phyloP scores from a whole-genome alignment of 2,888 invertebrate species.

The Melinaea menophilus region DNA sequence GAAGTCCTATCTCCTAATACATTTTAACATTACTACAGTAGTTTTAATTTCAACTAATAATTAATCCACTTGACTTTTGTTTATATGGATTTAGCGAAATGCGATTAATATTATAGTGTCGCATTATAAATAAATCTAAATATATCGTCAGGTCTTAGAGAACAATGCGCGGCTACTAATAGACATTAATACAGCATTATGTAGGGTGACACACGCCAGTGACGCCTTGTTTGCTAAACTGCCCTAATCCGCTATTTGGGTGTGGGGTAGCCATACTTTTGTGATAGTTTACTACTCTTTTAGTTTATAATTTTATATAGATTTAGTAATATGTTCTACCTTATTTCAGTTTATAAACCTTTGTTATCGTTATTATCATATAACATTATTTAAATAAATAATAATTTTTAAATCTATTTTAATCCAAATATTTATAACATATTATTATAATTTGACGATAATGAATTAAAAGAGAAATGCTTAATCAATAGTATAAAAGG shows the following conservation, averaged over 20 bases:
- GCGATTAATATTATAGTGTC: slow-evolving; percentile 55
- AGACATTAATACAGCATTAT: slow-evolving; percentile 76
- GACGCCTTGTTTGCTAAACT: slow-evolving; percentile 78
- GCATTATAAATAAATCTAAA: slow-evolving; percentile 66
- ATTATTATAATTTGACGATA: too few relatives aligned
- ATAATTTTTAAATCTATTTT: too few relatives aligned
- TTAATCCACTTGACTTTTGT: slow-evolving; percentile 41
- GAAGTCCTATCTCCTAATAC: neutral
- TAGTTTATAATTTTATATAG: too few relatives aligned
- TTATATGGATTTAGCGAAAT: slow-evolving; percentile 53
- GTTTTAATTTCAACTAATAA: neutral
- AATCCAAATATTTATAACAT: too few relatives aligned
- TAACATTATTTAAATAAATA: too few relatives aligned
- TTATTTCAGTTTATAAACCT: too few relatives aligned
- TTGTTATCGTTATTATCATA: too few relatives aligned
- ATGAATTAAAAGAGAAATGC: too few relatives aligned
- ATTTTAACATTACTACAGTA: neutral
- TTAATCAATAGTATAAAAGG: neutral
- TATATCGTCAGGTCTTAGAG: slow-evolving; percentile 56
- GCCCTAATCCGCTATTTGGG: slow-evolving; percentile 78
- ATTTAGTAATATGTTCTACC: too few relatives aligned
- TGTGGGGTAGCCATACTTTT: slow-evolving; percentile 42
- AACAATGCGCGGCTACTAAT: slow-evolving; percentile 67
- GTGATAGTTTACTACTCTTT: neutral
- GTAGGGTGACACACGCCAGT: slow-evolving; percentile 66